Evolutionary conservation across 2,113 vertebrate genomes (phyloP).

Genomic region (Crypturellus undulatus): DNA sequence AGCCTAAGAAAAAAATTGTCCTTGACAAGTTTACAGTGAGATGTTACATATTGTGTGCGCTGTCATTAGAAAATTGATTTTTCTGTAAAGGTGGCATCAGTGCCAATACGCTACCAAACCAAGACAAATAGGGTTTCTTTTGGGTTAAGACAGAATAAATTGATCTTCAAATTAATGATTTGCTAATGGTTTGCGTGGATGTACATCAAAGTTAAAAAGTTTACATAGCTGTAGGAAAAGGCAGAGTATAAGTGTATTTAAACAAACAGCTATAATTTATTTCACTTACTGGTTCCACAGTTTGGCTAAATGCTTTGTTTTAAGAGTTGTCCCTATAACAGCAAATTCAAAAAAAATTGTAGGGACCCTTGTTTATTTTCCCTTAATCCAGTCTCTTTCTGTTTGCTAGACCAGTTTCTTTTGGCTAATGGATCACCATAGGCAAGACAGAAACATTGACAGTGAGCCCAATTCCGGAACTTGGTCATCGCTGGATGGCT

Average conservation of each 20-base stretch:
- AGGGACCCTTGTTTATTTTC: background rate
- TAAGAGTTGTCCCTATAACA: background rate
- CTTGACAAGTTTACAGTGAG: background rate
- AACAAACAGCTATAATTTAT: background rate
- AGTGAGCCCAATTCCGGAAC: background rate
- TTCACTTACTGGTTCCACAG: background rate
- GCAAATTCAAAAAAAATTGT: background rate
- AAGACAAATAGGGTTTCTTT: background rate
- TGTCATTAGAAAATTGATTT: background rate
- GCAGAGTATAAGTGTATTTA: background rate
- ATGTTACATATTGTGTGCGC: fast-evolving
- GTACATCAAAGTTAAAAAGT: background rate
- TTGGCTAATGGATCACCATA: background rate
- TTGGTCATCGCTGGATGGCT: background rate
- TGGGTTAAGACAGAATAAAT: background rate
- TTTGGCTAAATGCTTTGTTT: background rate
- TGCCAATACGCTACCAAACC: background rate
- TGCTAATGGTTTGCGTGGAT: background rate
- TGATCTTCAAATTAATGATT: background rate
- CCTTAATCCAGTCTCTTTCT: background rate
- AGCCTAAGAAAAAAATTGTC: background rate
- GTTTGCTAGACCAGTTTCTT: background rate
- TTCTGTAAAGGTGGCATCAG: background rate
- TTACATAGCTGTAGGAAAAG: background rate
- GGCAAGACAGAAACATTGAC: background rate